Base-by-base conservation (phyloP, 2,113 vertebrate species). In the Edolisoma coerulescens region DNA sequence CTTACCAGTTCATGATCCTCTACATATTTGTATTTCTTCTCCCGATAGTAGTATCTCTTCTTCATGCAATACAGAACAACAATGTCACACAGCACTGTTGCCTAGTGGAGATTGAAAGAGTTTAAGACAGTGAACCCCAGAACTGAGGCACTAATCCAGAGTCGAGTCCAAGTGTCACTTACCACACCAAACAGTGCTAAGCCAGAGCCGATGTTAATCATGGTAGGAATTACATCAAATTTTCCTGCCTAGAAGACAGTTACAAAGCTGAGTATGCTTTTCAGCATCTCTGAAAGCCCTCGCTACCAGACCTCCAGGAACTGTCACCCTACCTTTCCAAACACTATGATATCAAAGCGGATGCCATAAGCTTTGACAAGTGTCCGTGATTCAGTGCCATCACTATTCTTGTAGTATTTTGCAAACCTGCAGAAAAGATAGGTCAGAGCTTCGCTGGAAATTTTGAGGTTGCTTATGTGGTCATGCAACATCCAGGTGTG, bases 311-410 rank as follows among this genome's bases (percentile, higher is more conserved):
- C 4, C 16, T 41, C 54, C n/a, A 73, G 67, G 54, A 87, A 59
- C 71, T 26, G 30, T 22, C 80, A 84, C 76, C 97, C 96, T 97
- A 99, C 99, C 94, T 98, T 98, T 94, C 99, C 99, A 89, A 99
- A 99, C 52, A 99, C 98, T 20, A 99, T 96, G 96, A 99, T 86
- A 69, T 99, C 98, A 67, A 99, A 99, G 32, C 98, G 98, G 93
- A 99, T 99, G 82, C 99, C 98, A 0, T 98, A 99, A 7, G 98
- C 98, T 96, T 99, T 99, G 93, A 98, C 94, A 61, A 99, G 98
- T 0, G 98, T 99, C 93, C 99, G 98, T 23, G 69, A 96, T 53
- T 99, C 98, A 0, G 24, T 50, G 71, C 96, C 98, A 2, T 94
- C 61, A 3, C 42, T 60, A 24, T 97, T 96, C 54, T 30, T 97